These are phyloP conservation scores for Pocillopora damicornis DNA, from an alignment of 64 coral and sea anemone genomes.

Conservation along the genomic window DNA sequence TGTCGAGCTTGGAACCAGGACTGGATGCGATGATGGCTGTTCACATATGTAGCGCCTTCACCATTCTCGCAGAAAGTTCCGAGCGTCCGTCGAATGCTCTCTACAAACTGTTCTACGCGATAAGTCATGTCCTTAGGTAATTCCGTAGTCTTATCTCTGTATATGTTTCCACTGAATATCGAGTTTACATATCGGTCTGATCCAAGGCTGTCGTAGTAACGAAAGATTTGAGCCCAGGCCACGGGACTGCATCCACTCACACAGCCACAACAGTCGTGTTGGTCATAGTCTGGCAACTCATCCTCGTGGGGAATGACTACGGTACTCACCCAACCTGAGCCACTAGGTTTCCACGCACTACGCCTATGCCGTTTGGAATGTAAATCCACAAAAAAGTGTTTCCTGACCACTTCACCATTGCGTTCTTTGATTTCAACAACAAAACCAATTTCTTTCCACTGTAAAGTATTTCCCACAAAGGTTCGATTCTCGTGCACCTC, in stretches of 20 bases:
- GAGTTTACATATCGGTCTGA: neutral
- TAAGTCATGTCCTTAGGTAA: neutral
- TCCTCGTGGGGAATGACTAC: neutral
- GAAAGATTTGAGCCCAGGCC: conserved; percentile 70
- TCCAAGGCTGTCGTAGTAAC: conserved; percentile 59
- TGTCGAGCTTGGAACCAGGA: conserved; percentile 44
- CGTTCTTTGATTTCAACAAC: conserved; percentile 3
- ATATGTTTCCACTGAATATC: conserved; percentile 14
- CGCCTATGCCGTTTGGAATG: neutral
- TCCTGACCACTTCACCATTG: conserved; percentile 6
- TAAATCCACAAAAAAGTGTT: conserved; percentile 49
- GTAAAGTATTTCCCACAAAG: conserved; percentile 7
- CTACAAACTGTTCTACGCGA: neutral
- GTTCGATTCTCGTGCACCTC: conserved; percentile 1
- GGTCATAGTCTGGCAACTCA: conserved; percentile 52
- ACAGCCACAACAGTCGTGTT: conserved; percentile 45
- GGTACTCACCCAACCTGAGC: too few species aligned
- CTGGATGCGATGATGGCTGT: neutral
- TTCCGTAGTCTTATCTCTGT: neutral
- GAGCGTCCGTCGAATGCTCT: conserved; percentile 25
- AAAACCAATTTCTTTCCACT: conserved; percentile 54
- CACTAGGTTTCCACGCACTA: neutral
- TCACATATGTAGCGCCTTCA: neutral
- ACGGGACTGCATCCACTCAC: conserved; percentile 55
- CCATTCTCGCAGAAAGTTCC: conserved; percentile 34